These are phyloP conservation scores for Aproaerema taeniolella DNA, from an alignment of 2,888 invertebrate genomes.

Conservation along the genomic window DNA sequence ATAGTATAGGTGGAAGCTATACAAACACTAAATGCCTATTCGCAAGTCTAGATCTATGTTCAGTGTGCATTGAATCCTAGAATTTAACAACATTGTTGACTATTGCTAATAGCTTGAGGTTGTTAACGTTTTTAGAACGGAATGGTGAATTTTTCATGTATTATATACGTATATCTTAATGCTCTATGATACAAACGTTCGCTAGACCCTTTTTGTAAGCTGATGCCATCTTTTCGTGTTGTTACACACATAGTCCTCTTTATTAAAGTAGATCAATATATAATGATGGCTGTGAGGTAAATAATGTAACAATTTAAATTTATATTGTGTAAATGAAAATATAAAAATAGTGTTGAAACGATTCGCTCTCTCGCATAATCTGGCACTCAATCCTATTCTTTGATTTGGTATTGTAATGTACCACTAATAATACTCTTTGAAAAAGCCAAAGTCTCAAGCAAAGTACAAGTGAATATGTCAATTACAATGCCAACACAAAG, in stretches of 20 bases:
- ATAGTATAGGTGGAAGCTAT: conserved; percentile 27
- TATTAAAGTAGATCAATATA: conserved; percentile 76
- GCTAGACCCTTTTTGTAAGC: conserved; percentile 73
- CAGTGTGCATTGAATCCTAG: conserved; percentile 72
- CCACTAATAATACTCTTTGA: neutral
- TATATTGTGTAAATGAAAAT: conserved; percentile 70
- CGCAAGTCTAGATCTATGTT: conserved; percentile 52
- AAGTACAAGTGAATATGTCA: neutral
- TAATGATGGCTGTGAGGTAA: conserved; percentile 78
- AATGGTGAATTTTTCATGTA: conserved; percentile 73
- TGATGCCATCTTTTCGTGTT: conserved; percentile 69
- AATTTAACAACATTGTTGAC: conserved; percentile 75
- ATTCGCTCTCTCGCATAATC: conserved; percentile 51
- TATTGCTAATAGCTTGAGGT: conserved; percentile 78
- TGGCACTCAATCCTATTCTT: conserved; percentile 24
- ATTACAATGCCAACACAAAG: conserved; percentile 40
- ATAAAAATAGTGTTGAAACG: conserved; percentile 51
- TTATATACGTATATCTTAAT: conserved; percentile 46
- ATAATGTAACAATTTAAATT: conserved; percentile 74
- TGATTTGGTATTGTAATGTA: conserved; percentile 26
- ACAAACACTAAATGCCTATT: conserved; percentile 41
- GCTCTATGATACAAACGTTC: conserved; percentile 60
- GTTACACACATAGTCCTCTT: conserved; percentile 69
- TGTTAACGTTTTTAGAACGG: conserved; percentile 76
- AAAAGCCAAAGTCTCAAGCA: too few relatives aligned